These are phyloP conservation scores for Parochlus steinenii DNA, from an alignment of 2,888 invertebrate genomes.

Conservation along the genomic window DNA sequence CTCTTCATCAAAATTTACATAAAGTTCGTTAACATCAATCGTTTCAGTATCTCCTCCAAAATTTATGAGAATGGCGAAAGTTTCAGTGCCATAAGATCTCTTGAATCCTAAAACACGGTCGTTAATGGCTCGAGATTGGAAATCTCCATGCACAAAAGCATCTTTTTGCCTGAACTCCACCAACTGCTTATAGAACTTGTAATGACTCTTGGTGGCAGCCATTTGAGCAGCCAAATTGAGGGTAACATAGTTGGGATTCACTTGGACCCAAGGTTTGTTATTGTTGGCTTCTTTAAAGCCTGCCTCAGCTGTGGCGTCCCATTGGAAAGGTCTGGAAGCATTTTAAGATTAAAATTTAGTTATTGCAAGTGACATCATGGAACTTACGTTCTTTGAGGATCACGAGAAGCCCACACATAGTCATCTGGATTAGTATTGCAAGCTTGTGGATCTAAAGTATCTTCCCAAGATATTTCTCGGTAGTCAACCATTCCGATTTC, in stretches of 20 bases:
- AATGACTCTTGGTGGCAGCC: conserved; percentile 34
- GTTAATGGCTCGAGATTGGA: conserved; percentile 36
- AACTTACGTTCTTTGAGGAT: conserved; percentile 64
- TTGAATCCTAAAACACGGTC: conserved; percentile 38
- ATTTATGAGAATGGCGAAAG: conserved; percentile 38
- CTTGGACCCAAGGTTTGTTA: conserved; percentile 49
- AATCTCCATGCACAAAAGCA: conserved; percentile 36
- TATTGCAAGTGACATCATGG: no score
- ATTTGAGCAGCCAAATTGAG: conserved; percentile 41
- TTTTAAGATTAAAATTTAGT: no score
- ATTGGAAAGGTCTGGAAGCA: conserved; percentile 49
- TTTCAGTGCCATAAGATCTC: conserved; percentile 24
- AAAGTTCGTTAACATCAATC: conserved; percentile 27
- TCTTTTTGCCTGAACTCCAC: conserved; percentile 35
- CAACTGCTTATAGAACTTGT: conserved; percentile 42
- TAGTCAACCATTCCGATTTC: conserved; percentile 56
- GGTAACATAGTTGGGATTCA: conserved; percentile 39
- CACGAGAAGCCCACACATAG: conserved; percentile 43
- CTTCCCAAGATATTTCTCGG: conserved; percentile 32
- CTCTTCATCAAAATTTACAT: no score
- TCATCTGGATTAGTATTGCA: conserved; percentile 37
- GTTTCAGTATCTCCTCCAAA: conserved; percentile 33
- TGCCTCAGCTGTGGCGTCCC: conserved; percentile 36
- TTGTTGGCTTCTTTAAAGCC: conserved; percentile 39
- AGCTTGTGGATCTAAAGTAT: conserved; percentile 40